Evolutionary conservation across 2,888 invertebrate species (phyloP), one percentile per base, ranked within the genome.

Genomic region (Dioctria rufipes): DNA sequence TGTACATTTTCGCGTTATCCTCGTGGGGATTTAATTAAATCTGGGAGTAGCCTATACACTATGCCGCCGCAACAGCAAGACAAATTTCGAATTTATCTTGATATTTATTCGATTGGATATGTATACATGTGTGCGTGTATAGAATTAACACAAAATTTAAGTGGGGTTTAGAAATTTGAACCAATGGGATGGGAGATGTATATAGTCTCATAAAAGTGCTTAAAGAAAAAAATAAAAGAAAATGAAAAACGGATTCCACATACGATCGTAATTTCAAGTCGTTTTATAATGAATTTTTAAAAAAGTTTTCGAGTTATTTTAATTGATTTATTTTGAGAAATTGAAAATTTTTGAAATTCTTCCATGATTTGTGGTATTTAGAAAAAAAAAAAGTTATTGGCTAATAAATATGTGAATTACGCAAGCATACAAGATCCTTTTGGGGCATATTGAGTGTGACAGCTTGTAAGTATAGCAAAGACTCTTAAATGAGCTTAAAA

Each of bases 11-110:
- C n/a, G 46, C 9, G 43, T 40, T 37, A 46, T 42, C 43, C 77
- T 63, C 77, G 61, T 63, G 77, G 77, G 77, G 77, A 77, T 77
- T 77, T 77, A 61, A 77, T 77, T 77, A 77, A 77, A 39, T 11
- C 77, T 61, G 63, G 63, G 63, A 63, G 77, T 60, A 58, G 51
- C 73, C 73, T 60, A 75, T 75, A 13, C 25, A 25, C 0, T 25
- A 25, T 25, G 25, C 25, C 25, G 25, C 25, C 25, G 25, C 25
- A 25, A 25, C 25, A 25, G 25, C 58, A 5, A 75, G 60, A 75
- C 73, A 75, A 75, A 75, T 75, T 75, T 75, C 11, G 11, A 8
- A 75, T 75, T 75, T 75, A 60, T 69, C 69, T 69, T 51, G 37
- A 69, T 9, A 11, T 51, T 40, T 37, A 69, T 69, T 25, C 69